A percentile compares a stretch with the other conserved stretches of the same genome.
phyloP scores from a whole-genome alignment of 2,888 invertebrate species.

The Poecilobothrus nobilitatus region DNA sequence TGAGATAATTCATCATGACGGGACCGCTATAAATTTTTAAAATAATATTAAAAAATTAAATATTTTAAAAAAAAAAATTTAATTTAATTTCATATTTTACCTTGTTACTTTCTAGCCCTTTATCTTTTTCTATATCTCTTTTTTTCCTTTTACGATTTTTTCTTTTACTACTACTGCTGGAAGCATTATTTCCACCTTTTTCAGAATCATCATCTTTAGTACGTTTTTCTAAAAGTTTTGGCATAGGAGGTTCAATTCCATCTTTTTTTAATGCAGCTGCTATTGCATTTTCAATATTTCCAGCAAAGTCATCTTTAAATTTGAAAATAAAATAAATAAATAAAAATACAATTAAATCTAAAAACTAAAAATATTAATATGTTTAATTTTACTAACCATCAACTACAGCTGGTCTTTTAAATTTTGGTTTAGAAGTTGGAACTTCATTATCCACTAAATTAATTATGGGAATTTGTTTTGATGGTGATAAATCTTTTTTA shows the following conservation, averaged over 20 bases:
- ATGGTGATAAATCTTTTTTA: background rate
- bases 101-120: conserved; percentile 30
- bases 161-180: conserved; percentile 25
- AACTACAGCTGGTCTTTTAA: conserved; percentile 11
- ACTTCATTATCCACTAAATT: background rate
- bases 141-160: conserved; percentile 39
- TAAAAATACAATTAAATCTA: too few relatives aligned
- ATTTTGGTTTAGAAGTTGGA: conserved; percentile 7
- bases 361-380: conserved; percentile 8
- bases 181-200: conserved; percentile 38
- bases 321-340: background rate
- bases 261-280: conserved; percentile 66
- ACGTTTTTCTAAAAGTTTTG: conserved; percentile 43
- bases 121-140: conserved; percentile 36
- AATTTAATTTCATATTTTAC: background rate
- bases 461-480: background rate
- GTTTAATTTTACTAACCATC: conserved; percentile 38
- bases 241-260: conserved; percentile 43
- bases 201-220: conserved; percentile 51
- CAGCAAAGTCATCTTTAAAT: conserved; percentile 62
- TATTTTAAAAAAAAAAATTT: background rate
- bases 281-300: conserved; percentile 69
- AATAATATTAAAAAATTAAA: background rate
- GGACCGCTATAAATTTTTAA: background rate
- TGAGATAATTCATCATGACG: conserved; percentile 35